Evolutionary conservation across 2,113 vertebrate species (phyloP), one percentile per base, ranked within the genome.

Genomic region (Tragelaphus buxtoni): DNA sequence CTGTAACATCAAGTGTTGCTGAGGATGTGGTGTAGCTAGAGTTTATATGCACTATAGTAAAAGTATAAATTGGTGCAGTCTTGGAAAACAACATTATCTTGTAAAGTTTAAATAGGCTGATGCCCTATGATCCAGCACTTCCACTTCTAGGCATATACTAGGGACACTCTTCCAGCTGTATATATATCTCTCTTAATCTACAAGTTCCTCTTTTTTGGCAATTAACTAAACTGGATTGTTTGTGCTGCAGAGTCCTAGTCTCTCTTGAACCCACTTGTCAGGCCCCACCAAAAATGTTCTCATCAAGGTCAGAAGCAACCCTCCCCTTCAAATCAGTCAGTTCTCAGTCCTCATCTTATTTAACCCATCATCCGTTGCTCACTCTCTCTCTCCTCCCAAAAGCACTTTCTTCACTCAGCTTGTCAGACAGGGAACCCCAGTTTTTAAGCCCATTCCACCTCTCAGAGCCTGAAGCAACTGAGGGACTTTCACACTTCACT

Each of bases 371-470:
- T 86, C 80, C 30, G n/a, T 80, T 72, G 51, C 61, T 69, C 58
- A 72, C 20, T 61, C 24, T 77, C 20, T 61, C 24, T 77, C 32
- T 84, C 55, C 65, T 65, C 49, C 80, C 72, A 80, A 80, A 95
- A 89, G 35, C 72, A 96, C 51, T 93, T 85, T 93, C 80, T 93
- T 93, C 74, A 93, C 42, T 93, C 58, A 42, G 42, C 45, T 89
- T 95, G 60, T 95, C 12, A 28, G n/a, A 88, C 6, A 63, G 18
- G 47, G 82, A 51, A 69, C 18, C 61, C 30, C 58, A 55, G 42
- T n/a, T 51, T 95, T 88, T 92, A n/a, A n/a, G 83, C 47, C 84
- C 69, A 42, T 42, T 42, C 22, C 69, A 26, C 69, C 39, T 74
- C 18, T 22, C 35, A 72, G n/a, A 72, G 65, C 35, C 65, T 72